These are phyloP conservation scores for Sycophila sp. DNA, from an alignment of 1,140 invertebrate genomes.

Conservation along the genomic window DNA sequence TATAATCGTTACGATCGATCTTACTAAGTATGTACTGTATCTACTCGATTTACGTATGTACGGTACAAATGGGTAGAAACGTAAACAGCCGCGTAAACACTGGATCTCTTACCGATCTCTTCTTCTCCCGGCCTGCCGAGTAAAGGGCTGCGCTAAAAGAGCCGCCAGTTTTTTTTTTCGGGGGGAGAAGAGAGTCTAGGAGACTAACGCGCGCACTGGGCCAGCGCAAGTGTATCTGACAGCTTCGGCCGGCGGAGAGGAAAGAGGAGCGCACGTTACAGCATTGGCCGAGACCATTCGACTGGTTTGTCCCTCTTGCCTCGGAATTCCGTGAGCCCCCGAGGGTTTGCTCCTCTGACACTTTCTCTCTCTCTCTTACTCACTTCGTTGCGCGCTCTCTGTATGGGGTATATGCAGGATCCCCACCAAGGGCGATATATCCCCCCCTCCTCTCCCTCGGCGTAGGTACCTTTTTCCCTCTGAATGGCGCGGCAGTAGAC, in stretches of 20 bases:
- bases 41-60: no score
- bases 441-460: slow-evolving; percentile 10
- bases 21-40: no score
- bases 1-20: no score
- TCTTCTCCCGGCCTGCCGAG: no score
- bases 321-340: slow-evolving; percentile 28
- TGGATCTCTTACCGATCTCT: no score
- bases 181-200: no score
- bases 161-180: no score
- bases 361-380: neutral
- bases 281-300: slow-evolving; percentile 33
- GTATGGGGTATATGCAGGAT: slow-evolving; percentile 27
- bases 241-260: no score
- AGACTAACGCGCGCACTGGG: neutral
- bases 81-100: no score
- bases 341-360: neutral
- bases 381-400: neutral
- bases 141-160: no score
- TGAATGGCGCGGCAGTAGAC: neutral
- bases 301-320: slow-evolving; percentile 28
- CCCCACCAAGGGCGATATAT: slow-evolving; percentile 29
- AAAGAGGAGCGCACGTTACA: slow-evolving; percentile 17
- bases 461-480: neutral
- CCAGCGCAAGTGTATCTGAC: neutral
- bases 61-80: no score